Evolutionary conservation across 2,888 invertebrate genomes (phyloP).

Genomic region (Gymnosoma rotundatum): DNA sequence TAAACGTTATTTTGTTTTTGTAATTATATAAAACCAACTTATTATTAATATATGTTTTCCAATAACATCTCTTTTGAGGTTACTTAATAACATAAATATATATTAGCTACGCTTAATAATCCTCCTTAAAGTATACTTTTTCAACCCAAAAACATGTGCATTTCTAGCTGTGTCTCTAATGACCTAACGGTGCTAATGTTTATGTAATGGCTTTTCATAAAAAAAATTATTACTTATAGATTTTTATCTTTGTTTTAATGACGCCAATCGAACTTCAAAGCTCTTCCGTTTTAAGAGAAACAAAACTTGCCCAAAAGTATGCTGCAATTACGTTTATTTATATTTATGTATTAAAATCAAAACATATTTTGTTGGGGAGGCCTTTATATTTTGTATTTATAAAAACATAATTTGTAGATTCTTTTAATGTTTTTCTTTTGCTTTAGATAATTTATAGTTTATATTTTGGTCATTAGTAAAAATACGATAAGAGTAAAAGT

Average conservation of each 20-base stretch:
- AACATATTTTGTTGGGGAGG: slow-evolving; percentile 62
- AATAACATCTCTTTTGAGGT: background rate
- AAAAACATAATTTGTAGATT: slow-evolving; percentile 61
- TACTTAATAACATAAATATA: slow-evolving; percentile 67
- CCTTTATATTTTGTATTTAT: background rate
- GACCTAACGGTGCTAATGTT: slow-evolving; percentile 68
- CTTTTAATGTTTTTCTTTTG: slow-evolving; percentile 65
- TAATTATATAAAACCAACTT: too few species aligned
- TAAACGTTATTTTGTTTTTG: background rate
- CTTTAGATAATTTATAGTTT: slow-evolving; percentile 72
- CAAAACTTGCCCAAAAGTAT: slow-evolving; percentile 54
- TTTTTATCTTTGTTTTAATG: slow-evolving; percentile 71
- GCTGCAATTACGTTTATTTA: slow-evolving; percentile 66
- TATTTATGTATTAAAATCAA: slow-evolving; percentile 65
- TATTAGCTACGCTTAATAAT: slow-evolving; percentile 66
- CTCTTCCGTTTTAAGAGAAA: slow-evolving; percentile 51
- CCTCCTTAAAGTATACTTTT: slow-evolving; percentile 48
- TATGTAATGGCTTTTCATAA: slow-evolving; percentile 50
- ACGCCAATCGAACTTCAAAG: slow-evolving; percentile 73
- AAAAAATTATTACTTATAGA: slow-evolving; percentile 67
- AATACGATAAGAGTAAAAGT: slow-evolving; percentile 59
- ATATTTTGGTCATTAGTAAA: slow-evolving; percentile 71
- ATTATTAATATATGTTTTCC: background rate
- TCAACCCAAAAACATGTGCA: slow-evolving; percentile 37
- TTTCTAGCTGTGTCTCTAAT: slow-evolving; percentile 46